A percentile compares a stretch with the other conserved stretches of the same genome.
These are phyloP conservation scores for Rhinoraja longicauda DNA, from an alignment of 2,797 vertebrate species.

Conservation along the genomic window DNA sequence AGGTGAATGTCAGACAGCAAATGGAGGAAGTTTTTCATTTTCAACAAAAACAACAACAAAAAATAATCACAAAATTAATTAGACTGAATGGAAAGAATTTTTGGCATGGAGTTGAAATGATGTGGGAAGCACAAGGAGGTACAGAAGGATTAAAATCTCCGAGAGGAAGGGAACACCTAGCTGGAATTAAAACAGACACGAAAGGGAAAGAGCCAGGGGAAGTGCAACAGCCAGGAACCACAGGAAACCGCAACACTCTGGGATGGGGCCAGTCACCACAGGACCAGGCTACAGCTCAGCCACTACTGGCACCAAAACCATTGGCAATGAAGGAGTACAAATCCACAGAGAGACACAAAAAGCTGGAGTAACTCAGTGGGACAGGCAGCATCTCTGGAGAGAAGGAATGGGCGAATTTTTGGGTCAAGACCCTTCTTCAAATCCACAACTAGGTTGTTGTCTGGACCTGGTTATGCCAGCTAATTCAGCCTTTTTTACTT, in stretches of 20 bases:
- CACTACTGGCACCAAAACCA: neutral
- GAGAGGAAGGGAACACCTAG: neutral
- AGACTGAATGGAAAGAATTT: neutral
- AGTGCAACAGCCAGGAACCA: neutral
- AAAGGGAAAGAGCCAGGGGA: neutral
- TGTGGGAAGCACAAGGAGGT: neutral
- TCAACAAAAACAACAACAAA: too few species aligned
- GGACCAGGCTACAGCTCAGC: neutral
- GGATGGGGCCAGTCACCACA: neutral
- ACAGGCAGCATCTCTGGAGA: too few species aligned
- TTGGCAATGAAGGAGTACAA: neutral
- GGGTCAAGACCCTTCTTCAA: too few species aligned
- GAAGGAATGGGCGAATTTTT: too few species aligned
- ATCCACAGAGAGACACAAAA: neutral
- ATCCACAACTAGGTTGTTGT: neutral
- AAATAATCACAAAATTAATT: too few species aligned
- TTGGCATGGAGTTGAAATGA: neutral
- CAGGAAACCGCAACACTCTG: neutral
- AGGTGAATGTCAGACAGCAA: neutral
- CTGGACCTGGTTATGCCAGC: neutral
- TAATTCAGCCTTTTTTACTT: neutral
- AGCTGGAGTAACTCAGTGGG: too few species aligned
- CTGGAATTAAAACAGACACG: neutral
- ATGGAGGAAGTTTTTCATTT: neutral
- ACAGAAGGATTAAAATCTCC: neutral